Evolutionary conservation across 2,113 vertebrate species (phyloP).

Genomic region (Engystomops pustulosus): DNA sequence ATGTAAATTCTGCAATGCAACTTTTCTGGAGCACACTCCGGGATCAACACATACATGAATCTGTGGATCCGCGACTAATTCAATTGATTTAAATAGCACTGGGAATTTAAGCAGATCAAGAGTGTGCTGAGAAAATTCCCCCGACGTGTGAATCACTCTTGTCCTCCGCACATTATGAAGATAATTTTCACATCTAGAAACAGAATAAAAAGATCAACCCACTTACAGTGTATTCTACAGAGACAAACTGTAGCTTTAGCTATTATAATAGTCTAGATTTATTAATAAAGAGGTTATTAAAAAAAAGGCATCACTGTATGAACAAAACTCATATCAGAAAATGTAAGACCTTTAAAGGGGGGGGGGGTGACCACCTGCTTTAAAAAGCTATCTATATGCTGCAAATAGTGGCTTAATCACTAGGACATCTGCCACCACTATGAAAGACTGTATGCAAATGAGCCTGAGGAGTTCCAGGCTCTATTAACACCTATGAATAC

Average conservation of each 20-base stretch:
- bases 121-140: slow-evolving; percentile 47
- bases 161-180: slow-evolving; percentile 24
- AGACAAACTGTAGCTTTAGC: slow-evolving; percentile 28
- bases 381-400: too few species aligned
- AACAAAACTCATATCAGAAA: background rate
- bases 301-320: slow-evolving; percentile 6
- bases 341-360: background rate
- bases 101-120: slow-evolving; percentile 49
- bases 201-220: slow-evolving; percentile 47
- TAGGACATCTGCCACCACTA: too few species aligned
- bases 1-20: slow-evolving; percentile 11
- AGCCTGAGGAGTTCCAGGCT: too few species aligned
- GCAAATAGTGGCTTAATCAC: too few species aligned
- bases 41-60: slow-evolving; percentile 47
- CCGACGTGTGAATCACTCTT: slow-evolving; percentile 42
- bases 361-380: too few species aligned
- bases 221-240: slow-evolving; percentile 34
- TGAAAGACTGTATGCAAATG: too few species aligned
- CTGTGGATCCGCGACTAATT: slow-evolving; percentile 42
- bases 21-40: slow-evolving; percentile 22
- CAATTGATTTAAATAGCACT: slow-evolving; percentile 44
- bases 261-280: slow-evolving; percentile 10
- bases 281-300: slow-evolving; percentile 15
- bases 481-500: too few species aligned
- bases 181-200: slow-evolving; percentile 38